phyloP scores from a whole-genome alignment of 2,888 invertebrate genomes.

The Desoria tigrina region DNA sequence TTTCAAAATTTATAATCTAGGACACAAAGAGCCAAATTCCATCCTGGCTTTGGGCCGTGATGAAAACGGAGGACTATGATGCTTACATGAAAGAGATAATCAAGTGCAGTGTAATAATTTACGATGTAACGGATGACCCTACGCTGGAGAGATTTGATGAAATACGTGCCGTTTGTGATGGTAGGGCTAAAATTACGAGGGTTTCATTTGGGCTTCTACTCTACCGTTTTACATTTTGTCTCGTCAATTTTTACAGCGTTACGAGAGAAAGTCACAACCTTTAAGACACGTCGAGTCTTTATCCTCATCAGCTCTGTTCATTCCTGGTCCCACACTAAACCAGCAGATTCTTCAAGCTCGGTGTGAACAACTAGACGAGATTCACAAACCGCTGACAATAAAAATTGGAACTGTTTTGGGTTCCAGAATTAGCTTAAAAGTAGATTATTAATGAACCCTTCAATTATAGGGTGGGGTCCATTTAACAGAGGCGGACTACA shows the following conservation, averaged over 20 bases:
- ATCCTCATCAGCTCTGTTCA: slow-evolving; percentile 49
- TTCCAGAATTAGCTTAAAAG: not conserved
- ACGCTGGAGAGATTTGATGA: slow-evolving; percentile 45
- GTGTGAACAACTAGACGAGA: not conserved
- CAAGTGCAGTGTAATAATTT: slow-evolving; percentile 49
- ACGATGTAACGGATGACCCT: slow-evolving; percentile 42
- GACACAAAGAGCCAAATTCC: slow-evolving; percentile 30
- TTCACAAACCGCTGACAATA: not conserved
- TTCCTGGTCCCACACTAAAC: slow-evolving; percentile 47
- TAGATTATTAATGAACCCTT: too few relatives aligned
- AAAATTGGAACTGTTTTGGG: not conserved
- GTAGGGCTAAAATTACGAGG: too few relatives aligned
- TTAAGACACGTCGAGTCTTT: slow-evolving; percentile 40
- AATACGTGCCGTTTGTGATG: slow-evolving; percentile 44
- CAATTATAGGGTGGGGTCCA: too few relatives aligned
- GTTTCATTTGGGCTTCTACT: too few relatives aligned
- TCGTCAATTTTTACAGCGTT: slow-evolving; percentile 27
- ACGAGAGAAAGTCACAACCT: slow-evolving; percentile 33
- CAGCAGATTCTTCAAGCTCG: not conserved
- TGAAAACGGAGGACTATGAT: slow-evolving; percentile 45
- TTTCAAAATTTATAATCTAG: slow-evolving; percentile 7
- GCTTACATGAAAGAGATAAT: slow-evolving; percentile 44
- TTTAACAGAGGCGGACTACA: slow-evolving; percentile 45
- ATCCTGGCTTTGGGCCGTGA: slow-evolving; percentile 48
- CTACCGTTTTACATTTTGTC: not conserved